Evolutionary conservation across 2,797 vertebrate species (phyloP), one percentile per base, ranked within the genome.

Genomic region (Poecilia picta): DNA sequence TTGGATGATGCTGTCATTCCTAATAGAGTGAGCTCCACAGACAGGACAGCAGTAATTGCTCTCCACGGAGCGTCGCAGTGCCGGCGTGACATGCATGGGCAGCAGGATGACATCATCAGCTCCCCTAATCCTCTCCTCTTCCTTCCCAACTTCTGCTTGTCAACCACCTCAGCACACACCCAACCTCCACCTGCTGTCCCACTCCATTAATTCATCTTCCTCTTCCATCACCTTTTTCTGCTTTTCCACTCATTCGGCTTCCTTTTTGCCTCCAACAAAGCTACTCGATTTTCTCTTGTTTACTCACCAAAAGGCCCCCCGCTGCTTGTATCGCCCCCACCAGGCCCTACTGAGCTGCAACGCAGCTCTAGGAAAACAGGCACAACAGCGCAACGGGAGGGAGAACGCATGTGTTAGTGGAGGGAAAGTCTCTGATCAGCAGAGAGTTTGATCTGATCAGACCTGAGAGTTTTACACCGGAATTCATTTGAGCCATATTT

Each of bases 41-140:
- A 85, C 31, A 47, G 80, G 82, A 83, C 78, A 75, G 78, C 43
- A 12, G 82, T 87, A 89, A 87, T 88, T 90, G 81, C 88, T 86
- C 88, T 85, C 81, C 28, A 2, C 20, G 73, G 83, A 85, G 80
- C 1, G 25, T 78, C 28, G 28, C 72, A 71, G 79, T 84, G 73
- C 53, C 77, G 45, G 68, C 31, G 45, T 88, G 89, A 85, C 83
- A 84, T 76, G 85, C 72, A 74, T 76, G 57, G 83, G 82, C 76
- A 88, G 86, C 81, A 2, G 71, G 85, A 77, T 74, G 86, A 87
- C 88, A 79, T 77, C 82, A 78, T 74, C 86, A 71, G 7, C 78
- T 59, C 78, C 68, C 73, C 46, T 6, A 0, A 51, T 82, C 49
- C 71, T 33, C 8, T 76, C 11, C 46, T 18, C 57, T 49, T 66